These are phyloP conservation scores for Pecten maximus DNA, from an alignment of 2,888 invertebrate species.

Conservation along the genomic window DNA sequence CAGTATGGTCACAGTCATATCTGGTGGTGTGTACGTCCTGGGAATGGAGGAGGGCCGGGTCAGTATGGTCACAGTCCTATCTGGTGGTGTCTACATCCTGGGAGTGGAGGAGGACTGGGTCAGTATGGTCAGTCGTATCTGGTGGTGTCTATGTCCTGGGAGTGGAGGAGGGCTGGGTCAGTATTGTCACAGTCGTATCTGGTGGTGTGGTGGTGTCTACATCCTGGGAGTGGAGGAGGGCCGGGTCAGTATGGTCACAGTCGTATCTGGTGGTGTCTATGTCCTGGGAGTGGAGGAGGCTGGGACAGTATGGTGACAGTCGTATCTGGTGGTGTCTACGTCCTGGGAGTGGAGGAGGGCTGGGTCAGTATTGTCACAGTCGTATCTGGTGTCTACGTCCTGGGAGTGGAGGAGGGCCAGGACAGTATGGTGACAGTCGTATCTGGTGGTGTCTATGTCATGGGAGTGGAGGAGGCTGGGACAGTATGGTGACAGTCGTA, in stretches of 20 bases:
- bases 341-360: slow-evolving; percentile 84
- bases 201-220: slow-evolving; percentile 83
- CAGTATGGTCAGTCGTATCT: slow-evolving; percentile 83
- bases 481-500: slow-evolving; percentile 83
- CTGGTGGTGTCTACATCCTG: slow-evolving; percentile 83
- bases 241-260: slow-evolving; percentile 84
- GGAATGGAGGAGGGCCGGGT: slow-evolving; percentile 85
- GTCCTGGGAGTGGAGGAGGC: slow-evolving; percentile 84
- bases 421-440: slow-evolving; percentile 84
- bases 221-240: slow-evolving; percentile 84
- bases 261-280: slow-evolving; percentile 83
- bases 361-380: slow-evolving; percentile 84
- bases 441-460: slow-evolving; percentile 83
- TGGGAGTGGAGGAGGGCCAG: slow-evolving; percentile 84
- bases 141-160: slow-evolving; percentile 84
- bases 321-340: slow-evolving; percentile 83
- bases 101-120: slow-evolving; percentile 85
- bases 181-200: slow-evolving; percentile 83
- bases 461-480: slow-evolving; percentile 84
- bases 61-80: slow-evolving; percentile 83
- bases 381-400: slow-evolving; percentile 83
- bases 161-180: slow-evolving; percentile 84
- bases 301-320: slow-evolving; percentile 84
- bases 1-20: slow-evolving; percentile 83
- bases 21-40: slow-evolving; percentile 83